Evolutionary conservation across 2,113 vertebrate species (phyloP), one percentile per base, ranked within the genome.

Genomic region (Anthoscopus minutus): DNA sequence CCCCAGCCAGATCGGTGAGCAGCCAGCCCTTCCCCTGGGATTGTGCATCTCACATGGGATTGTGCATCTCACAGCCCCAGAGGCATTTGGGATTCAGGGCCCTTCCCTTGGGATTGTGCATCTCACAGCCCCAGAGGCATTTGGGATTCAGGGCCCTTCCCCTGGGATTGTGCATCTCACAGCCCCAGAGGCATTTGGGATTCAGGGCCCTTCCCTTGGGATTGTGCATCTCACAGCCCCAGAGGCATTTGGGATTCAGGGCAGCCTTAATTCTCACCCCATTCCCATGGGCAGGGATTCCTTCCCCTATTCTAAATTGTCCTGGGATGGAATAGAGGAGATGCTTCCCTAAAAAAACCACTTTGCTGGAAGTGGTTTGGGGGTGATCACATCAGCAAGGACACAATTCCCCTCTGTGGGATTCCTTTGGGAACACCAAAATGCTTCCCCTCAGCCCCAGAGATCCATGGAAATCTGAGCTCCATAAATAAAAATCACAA

Each of bases 1-100:
- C 94, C 97, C 98, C 18, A 98, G 98, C 97, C 99, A 99, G 97
- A 99, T 99, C 0, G 98, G 99, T 99, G 96, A 66, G 58, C 10
- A 12, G 35, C 9, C 54, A n/a, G n/a, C n/a, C n/a, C n/a, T n/a
- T 44, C 44, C 44, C 44, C 44, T 18, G 44, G 44, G 44, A 44
- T 44, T n/a, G n/a, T n/a, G n/a, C n/a, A n/a, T n/a, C n/a, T n/a
- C n/a, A n/a, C n/a, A n/a, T n/a, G n/a, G n/a, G n/a, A n/a, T n/a
- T n/a, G n/a, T n/a, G n/a, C n/a, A n/a, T n/a, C n/a, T n/a, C n/a
- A n/a, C n/a, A n/a, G n/a, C n/a, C n/a, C n/a, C n/a, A n/a, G n/a
- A n/a, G n/a, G n/a, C n/a, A n/a, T n/a, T n/a, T n/a, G n/a, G n/a
- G n/a, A n/a, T n/a, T n/a, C n/a, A n/a, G n/a, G n/a, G n/a, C n/a